Base-by-base conservation (phyloP, 2,888 invertebrate genomes). In the Tineola bisselliella region DNA sequence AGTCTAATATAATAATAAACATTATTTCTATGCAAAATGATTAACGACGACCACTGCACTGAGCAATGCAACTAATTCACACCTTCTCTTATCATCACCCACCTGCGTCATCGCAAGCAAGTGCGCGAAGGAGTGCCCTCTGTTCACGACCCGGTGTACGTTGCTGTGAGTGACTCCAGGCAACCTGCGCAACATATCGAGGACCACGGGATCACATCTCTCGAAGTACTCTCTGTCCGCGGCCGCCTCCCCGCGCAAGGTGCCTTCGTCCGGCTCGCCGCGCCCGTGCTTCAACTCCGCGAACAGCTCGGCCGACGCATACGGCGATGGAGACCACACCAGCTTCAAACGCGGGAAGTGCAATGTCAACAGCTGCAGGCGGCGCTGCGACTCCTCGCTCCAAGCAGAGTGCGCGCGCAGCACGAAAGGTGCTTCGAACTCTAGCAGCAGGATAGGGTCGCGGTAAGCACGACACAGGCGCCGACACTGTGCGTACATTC, bases 291-390 rank as follows among this genome's bases (percentile, higher is more conserved):
- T 99, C 0, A 98, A 86, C 79, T 98, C 97, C 73, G 97, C 94
- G 80, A 99, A 98, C 57, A 99, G 87, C 79, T 99, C 97, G 0
- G 98, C 97, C 0, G 97, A 96, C 44, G 97, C 97, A 76, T 96
- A 95, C 0, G 99, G 98, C 76, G 94, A 96, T 1, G 97, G 96
- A 11, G 98, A 98, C 99, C 99, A 99, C 38, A 99, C 93, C 8
- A 99, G 86, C 67, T 96, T 93, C 64, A 99, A 84, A 69, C 93
- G 91, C 0, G 99, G 98, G 81, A 99, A 98, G 76, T 98, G 96
- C 66, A 99, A 87, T 0, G 99, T 98, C n/a, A 99, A 88, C 38
- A 99, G 86, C 66, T 97, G 93, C 61, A 99, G 82, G 75, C 96
- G 96, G 65, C 95, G 92, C 69, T 94, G 93, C 48, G 97, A 91